These are phyloP conservation scores for Brenthis daphne DNA, from an alignment of 2,888 invertebrate species.

Conservation along the genomic window DNA sequence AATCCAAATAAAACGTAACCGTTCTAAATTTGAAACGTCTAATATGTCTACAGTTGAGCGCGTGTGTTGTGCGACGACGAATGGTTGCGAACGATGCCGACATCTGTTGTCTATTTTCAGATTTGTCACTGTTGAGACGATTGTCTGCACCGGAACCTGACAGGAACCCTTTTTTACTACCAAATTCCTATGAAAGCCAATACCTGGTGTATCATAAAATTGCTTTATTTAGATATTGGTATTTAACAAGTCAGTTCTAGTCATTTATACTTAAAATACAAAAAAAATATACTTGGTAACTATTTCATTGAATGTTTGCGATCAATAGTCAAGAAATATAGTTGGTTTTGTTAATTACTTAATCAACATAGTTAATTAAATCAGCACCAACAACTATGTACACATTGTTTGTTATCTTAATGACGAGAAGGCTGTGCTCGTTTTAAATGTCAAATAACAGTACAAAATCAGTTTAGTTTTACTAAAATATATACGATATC, in stretches of 20 bases:
- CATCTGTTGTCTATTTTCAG: slow-evolving; percentile 78
- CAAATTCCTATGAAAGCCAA: slow-evolving; percentile 12
- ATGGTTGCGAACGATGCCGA: slow-evolving; percentile 77
- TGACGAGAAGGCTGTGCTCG: slow-evolving; percentile 39
- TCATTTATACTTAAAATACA: background rate
- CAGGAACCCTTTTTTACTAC: slow-evolving; percentile 62
- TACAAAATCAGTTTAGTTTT: slow-evolving; percentile 16
- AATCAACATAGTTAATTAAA: slow-evolving; percentile 45
- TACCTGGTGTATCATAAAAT: slow-evolving; percentile 3
- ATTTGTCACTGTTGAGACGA: slow-evolving; percentile 67
- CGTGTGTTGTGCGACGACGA: slow-evolving; percentile 77
- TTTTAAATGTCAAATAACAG: slow-evolving; percentile 30
- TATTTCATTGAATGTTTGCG: slow-evolving; percentile 26
- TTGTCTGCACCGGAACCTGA: slow-evolving; percentile 71
- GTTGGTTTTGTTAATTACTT: slow-evolving; percentile 47
- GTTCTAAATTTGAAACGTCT: slow-evolving; percentile 77
- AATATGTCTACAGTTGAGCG: slow-evolving; percentile 80
- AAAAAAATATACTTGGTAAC: slow-evolving; percentile 2
- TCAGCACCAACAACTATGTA: slow-evolving; percentile 37
- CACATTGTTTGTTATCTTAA: slow-evolving; percentile 42
- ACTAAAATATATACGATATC: background rate
- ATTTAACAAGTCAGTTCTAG: no score
- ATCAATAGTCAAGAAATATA: slow-evolving; percentile 42
- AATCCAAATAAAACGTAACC: slow-evolving; percentile 71
- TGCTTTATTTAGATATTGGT: background rate